phyloP scores from a whole-genome alignment of 2,797 vertebrate genomes.

The Brachymystax lenok region DNA sequence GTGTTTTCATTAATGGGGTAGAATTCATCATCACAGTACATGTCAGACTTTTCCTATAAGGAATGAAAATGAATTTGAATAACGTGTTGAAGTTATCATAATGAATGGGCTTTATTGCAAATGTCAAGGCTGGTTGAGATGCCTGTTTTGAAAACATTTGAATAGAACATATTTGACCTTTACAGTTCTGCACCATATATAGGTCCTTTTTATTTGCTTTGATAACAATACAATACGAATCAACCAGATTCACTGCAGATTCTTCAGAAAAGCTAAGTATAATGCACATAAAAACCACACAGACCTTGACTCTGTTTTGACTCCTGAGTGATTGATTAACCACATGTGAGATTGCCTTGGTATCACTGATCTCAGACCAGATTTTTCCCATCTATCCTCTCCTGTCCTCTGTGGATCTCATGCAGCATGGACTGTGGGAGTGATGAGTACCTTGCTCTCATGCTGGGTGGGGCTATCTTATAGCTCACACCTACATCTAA shows the following conservation, averaged over 20 bases:
- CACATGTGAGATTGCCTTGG: constrained; percentile 78
- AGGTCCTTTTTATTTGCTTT: constrained; percentile 66
- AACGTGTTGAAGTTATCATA: constrained; percentile 70
- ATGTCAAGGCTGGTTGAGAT: constrained; percentile 73
- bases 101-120: constrained; percentile 77
- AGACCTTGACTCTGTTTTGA: constrained; percentile 55
- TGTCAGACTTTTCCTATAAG: constrained; percentile 73
- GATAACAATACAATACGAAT: constrained; percentile 59
- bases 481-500: constrained; percentile 6
- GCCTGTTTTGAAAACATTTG: constrained; percentile 66
- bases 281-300: constrained; percentile 51
- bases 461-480: constrained; percentile 43
- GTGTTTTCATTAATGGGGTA: constrained; percentile 77
- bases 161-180: constrained; percentile 71
- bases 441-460: constrained; percentile 68
- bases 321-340: constrained; percentile 66
- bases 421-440: constrained; percentile 42
- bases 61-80: constrained; percentile 74
- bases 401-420: constrained; percentile 35
- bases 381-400: constrained; percentile 44
- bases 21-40: constrained; percentile 76
- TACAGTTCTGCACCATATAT: constrained; percentile 27
- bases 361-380: constrained; percentile 74
- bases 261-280: constrained; percentile 27
- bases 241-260: constrained; percentile 40